phyloP scores from a whole-genome alignment of 2,797 vertebrate genomes.

The Lutra lutra region DNA sequence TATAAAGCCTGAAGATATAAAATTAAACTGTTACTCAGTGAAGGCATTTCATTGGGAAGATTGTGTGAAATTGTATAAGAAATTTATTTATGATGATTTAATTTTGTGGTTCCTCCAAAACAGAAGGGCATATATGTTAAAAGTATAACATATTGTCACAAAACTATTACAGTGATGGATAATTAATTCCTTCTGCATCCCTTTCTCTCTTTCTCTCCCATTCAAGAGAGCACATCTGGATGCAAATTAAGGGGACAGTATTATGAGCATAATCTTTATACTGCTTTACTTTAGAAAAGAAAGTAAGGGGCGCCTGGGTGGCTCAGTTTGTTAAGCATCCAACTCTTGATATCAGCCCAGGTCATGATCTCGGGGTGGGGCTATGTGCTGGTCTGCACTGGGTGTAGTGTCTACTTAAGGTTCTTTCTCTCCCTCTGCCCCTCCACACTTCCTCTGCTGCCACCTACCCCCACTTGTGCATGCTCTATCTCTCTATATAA shows the following conservation, averaged over 20 bases:
- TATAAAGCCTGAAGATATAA: neutral
- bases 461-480: neutral
- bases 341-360: neutral
- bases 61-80: neutral
- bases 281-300: conserved; percentile 32
- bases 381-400: neutral
- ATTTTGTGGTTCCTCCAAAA: conserved; percentile 46
- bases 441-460: neutral
- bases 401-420: neutral
- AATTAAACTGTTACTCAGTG: conserved; percentile 39
- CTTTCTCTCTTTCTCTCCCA: neutral
- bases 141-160: neutral
- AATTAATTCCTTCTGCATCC: conserved; percentile 31
- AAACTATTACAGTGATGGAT: neutral
- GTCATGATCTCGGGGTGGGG: neutral
- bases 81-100: neutral
- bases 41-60: conserved; percentile 36
- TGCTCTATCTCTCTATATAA: neutral
- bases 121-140: neutral
- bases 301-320: neutral
- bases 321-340: neutral
- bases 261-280: neutral
- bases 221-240: conserved; percentile 6
- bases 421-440: neutral
- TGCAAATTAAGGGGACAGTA: neutral